Conservation (phyloP, 2,888 invertebrate genomes). For the Mythimna lalbum region DNA sequence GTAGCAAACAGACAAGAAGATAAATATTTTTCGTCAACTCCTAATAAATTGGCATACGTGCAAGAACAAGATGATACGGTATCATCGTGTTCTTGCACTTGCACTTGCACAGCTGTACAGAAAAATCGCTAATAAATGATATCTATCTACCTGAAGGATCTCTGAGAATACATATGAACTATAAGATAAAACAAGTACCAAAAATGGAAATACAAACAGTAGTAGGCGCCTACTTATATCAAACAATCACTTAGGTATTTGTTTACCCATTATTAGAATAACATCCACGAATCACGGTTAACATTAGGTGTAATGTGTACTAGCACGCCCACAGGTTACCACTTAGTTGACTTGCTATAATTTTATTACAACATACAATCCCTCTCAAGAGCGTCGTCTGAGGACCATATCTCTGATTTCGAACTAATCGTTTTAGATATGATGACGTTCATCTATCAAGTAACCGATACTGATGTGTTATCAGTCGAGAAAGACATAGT, state of each 20-base stretch:
- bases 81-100: no score
- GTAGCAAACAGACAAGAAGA: not conserved
- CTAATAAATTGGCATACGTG: no score
- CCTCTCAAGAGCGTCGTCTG: no score
- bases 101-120: no score
- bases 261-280: not conserved
- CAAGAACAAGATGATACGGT: no score
- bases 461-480: slow-evolving; percentile 65
- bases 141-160: not conserved
- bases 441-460: slow-evolving; percentile 46
- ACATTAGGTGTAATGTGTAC: not conserved
- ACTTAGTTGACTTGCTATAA: not conserved
- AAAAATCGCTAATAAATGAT: no score
- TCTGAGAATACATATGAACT: not conserved
- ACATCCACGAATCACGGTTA: not conserved
- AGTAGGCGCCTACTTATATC: no score
- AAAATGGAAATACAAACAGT: no score
- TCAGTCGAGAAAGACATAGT: slow-evolving; percentile 64
- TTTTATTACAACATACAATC: not conserved
- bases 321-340: not conserved
- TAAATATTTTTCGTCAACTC: no score
- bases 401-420: slow-evolving; percentile 29
- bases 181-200: no score
- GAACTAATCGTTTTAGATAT: slow-evolving; percentile 36
- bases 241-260: not conserved